Percentiles rank a stretch among this genome's conserved stretches.
Evolutionary conservation across 1,140 invertebrate species (phyloP).

Genomic region (Sycophaga agraensis): DNA sequence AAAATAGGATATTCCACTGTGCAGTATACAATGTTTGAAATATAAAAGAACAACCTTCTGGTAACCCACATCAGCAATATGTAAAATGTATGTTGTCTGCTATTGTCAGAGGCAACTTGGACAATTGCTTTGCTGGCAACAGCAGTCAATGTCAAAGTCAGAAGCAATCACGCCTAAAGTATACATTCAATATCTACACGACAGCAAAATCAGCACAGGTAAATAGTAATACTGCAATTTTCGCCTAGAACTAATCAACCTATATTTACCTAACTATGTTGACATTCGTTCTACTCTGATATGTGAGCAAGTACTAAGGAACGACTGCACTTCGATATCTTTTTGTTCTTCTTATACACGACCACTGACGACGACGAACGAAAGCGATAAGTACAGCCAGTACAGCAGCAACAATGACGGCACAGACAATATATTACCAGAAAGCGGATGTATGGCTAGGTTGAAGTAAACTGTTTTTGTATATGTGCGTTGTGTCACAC

Average conservation of each 20-base stretch:
- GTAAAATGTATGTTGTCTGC: not conserved
- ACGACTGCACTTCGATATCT: too few relatives aligned
- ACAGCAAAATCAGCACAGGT: not conserved
- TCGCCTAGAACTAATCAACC: constrained; percentile 7
- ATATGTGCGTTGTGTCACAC: too few relatives aligned
- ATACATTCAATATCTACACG: constrained; percentile 4
- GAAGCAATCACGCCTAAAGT: constrained; percentile 1
- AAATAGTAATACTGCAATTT: constrained; percentile 18
- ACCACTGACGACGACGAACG: too few relatives aligned
- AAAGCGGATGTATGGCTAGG: too few relatives aligned
- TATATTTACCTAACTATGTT: constrained; percentile 22
- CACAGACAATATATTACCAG: too few relatives aligned
- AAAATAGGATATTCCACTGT: constrained; percentile 1
- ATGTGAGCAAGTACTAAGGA: too few relatives aligned
- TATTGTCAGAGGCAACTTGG: not conserved
- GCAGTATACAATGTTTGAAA: not conserved
- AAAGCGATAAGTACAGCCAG: too few relatives aligned
- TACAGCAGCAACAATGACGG: too few relatives aligned
- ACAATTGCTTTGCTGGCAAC: constrained; percentile 13
- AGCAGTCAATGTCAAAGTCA: constrained; percentile 27
- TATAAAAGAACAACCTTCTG: not conserved
- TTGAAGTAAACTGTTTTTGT: too few relatives aligned
- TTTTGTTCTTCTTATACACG: too few relatives aligned
- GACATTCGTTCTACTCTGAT: constrained; percentile 14
- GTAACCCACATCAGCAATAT: not conserved